A percentile compares a stretch with the other conserved stretches of the same genome.
These are phyloP conservation scores for Edolisoma coerulescens DNA, from an alignment of 2,113 vertebrate genomes.

Conservation along the genomic window DNA sequence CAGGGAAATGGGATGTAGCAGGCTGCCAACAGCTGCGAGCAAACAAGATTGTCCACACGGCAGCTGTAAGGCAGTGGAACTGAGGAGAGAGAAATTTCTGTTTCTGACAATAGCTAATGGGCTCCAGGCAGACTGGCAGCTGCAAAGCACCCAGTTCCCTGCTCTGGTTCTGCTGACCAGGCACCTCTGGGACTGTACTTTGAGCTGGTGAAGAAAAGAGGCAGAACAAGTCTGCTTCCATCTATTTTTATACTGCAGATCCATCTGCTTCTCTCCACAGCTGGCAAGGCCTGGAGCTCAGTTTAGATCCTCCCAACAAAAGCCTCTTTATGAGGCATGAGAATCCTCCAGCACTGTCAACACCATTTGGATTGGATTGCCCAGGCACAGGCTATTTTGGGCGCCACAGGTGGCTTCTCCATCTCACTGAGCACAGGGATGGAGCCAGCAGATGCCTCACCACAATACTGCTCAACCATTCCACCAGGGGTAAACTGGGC, in stretches of 20 bases:
- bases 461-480: neutral
- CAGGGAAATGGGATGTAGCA: neutral
- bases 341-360: neutral
- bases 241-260: slow-evolving; percentile 52
- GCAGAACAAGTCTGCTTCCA: slow-evolving; percentile 8
- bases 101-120: slow-evolving; percentile 26
- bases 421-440: neutral
- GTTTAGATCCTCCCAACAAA: slow-evolving; percentile 52
- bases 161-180: slow-evolving; percentile 14
- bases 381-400: slow-evolving; percentile 32
- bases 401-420: slow-evolving; percentile 47
- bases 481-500: neutral
- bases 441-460: neutral
- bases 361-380: slow-evolving; percentile 4
- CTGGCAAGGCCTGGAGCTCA: slow-evolving; percentile 43
- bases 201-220: slow-evolving; percentile 9
- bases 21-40: slow-evolving; percentile 24
- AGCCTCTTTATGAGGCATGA: slow-evolving; percentile 46
- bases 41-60: slow-evolving; percentile 17
- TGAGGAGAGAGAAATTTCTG: slow-evolving; percentile 12
- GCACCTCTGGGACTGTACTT: slow-evolving; percentile 40
- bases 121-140: slow-evolving; percentile 53
- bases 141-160: slow-evolving; percentile 35
- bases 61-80: slow-evolving; percentile 36
- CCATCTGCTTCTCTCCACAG: slow-evolving; percentile 56